Conservation (phyloP, 1,140 invertebrate genomes). For the Oryctes rhinoceros region DNA sequence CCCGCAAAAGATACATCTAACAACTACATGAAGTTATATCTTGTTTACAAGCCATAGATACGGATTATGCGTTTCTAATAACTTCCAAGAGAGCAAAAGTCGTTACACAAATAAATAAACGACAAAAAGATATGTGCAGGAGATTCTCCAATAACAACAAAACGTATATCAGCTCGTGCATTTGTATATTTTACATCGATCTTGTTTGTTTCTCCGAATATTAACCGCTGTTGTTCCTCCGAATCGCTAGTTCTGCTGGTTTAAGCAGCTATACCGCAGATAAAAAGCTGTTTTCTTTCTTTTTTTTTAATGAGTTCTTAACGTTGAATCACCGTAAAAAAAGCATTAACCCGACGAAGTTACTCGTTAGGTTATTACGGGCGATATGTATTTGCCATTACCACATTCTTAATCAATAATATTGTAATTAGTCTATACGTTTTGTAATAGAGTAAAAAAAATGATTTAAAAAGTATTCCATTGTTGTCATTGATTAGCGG, state of each 20-base stretch:
- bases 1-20: neutral
- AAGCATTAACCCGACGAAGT: neutral
- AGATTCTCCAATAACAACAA: neutral
- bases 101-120: neutral
- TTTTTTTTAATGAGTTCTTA: neutral
- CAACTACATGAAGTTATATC: neutral
- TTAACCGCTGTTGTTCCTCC: neutral
- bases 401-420: neutral
- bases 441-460: neutral
- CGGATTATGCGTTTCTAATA: slow-evolving; percentile 21
- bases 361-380: neutral
- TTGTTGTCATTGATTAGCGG: neutral
- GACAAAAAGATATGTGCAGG: neutral
- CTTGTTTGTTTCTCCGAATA: slow-evolving; percentile 3
- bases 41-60: slow-evolving; percentile 15
- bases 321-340: neutral
- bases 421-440: neutral
- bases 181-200: neutral
- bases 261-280: neutral
- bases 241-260: neutral
- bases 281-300: neutral
- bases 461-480: neutral
- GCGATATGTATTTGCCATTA: neutral
- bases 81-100: neutral
- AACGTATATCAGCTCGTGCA: neutral